These are phyloP conservation scores for Idaea straminata DNA, from an alignment of 2,888 invertebrate genomes.

Conservation along the genomic window DNA sequence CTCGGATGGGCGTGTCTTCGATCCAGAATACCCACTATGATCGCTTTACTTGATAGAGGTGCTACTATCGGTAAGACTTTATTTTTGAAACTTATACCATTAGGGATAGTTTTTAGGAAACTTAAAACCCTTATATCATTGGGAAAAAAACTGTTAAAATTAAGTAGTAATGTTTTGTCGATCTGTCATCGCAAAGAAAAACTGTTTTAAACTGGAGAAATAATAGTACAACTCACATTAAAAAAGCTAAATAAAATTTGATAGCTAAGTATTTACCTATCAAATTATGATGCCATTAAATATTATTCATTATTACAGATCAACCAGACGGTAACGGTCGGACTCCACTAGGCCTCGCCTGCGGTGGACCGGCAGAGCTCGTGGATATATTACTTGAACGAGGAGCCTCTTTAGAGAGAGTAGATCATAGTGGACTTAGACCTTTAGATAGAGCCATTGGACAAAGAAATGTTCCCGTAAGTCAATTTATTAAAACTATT, in stretches of 20 bases:
- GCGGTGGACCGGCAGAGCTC: conserved; percentile 83
- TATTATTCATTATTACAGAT: conserved; percentile 41
- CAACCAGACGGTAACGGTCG: conserved; percentile 93
- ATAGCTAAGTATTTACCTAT: too few relatives aligned
- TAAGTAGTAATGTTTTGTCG: background rate
- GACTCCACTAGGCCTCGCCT: conserved; percentile 94
- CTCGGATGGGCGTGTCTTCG: conserved; percentile 95
- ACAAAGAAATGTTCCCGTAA: conserved; percentile 89
- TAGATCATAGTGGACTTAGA: conserved; percentile 94
- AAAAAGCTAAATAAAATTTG: too few relatives aligned
- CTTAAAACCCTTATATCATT: background rate
- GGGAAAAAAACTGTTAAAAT: background rate
- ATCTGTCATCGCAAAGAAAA: too few relatives aligned
- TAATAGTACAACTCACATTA: too few relatives aligned
- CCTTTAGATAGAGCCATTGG: conserved; percentile 96
- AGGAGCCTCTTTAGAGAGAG: conserved; percentile 94
- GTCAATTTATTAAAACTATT: conserved; percentile 21
- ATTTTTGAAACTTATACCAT: background rate
- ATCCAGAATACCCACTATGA: conserved; percentile 83
- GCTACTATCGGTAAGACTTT: conserved; percentile 82
- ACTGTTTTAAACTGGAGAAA: too few relatives aligned
- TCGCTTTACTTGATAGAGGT: conserved; percentile 87
- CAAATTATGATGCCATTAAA: background rate
- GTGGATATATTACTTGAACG: conserved; percentile 92
- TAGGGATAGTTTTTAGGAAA: too few relatives aligned